Base-by-base conservation (phyloP, 2,797 vertebrate genomes). In the Sylvia borin region DNA sequence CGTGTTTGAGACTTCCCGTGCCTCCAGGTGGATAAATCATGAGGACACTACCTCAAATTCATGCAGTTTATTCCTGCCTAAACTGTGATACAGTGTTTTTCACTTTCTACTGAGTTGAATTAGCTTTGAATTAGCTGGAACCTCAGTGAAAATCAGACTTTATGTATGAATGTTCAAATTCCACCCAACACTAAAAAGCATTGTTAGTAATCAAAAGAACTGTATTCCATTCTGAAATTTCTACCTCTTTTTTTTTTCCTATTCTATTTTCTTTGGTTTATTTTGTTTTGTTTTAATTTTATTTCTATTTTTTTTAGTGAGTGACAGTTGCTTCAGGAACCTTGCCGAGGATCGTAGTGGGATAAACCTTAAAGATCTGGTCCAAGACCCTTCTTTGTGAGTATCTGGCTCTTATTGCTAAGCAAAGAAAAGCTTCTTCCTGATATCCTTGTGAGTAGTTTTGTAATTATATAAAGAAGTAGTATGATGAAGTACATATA, bases 321-420 rank as follows among this genome's bases (percentile, higher is more conserved):
- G 99, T 95, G 99, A 99, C 98, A 99, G 99, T 98, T 99, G 99
- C 98, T 99, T 99, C 98, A 98, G 99, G 96, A 99, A 99, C 97
- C 99, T 99, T 89, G 99, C 99, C 51, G 99, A 99, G 98, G 99
- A 99, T 97, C 99, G 99, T 97, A 99, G 99, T 97, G 99, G 99
- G 80, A 98, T 99, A 98, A 99, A 99, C 98, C 99, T 99, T 97
- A 99, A 99, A 99, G 99, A 99, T 98, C 98, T 99, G 85, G 98
- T 99, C 95, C 99, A 99, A 96, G 99, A 99, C 98, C 99, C 99
- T 96, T 99, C 99, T 97, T 98, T 99, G 99, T 99, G 97, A 99
- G 99, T 99, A 98, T 97, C 94, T 95, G 76, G 50, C 93, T 98
- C 95, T 95, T 95, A 91, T 79, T 94, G 94, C 91, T 94, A 95